Base-by-base conservation (phyloP, 1,140 invertebrate species). In the Eumeta japonica region DNA sequence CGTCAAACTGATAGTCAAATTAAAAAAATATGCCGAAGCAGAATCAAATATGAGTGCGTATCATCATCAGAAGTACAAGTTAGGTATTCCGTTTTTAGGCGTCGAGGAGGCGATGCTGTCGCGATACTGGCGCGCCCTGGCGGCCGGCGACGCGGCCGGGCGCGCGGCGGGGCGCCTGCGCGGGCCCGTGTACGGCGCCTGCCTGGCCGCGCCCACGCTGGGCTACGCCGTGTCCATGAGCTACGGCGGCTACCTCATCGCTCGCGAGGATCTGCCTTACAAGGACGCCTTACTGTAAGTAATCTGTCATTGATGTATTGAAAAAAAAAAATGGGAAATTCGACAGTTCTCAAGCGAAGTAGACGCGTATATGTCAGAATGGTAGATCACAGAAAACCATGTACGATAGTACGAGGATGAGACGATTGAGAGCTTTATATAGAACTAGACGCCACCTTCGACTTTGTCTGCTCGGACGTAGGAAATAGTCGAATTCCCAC, bases 201-300 rank as follows among this genome's bases (percentile, higher is more conserved):
- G 85, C 20, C 81, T 89, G 51, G 78, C 80, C 11, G 78, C 87
- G 2, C 81, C 85, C 1, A 87, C 85, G 48, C 80, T 88, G 41
- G 87, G 86, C 19, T 90, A 90, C 63, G 83, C 86, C 5, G 80
- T 81, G 31, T 81, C 75, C 37, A 83, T 90, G 40, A 80, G 79
- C 15, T 89, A 88, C 52, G 89, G 87, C 3, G 87, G 86, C 1
- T 81, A 83, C 36, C 61, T 91, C 2, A 82, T 91, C 12, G 78
- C 79, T 1, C 60, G 80, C 15, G 77, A 80, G 20, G 79, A 78
- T 18, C 50, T 90, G 19, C 58, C 62, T 0, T 90, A 85, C 58
- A 78, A 83, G 43, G 77, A 85, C 52, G 86, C 89, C 16, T 87
- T 92, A 50, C 82, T 87, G 87, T 89, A 46, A 72, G 73, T 68